phyloP scores from a whole-genome alignment of 2,888 invertebrate genomes.

The Xanthia togata region DNA sequence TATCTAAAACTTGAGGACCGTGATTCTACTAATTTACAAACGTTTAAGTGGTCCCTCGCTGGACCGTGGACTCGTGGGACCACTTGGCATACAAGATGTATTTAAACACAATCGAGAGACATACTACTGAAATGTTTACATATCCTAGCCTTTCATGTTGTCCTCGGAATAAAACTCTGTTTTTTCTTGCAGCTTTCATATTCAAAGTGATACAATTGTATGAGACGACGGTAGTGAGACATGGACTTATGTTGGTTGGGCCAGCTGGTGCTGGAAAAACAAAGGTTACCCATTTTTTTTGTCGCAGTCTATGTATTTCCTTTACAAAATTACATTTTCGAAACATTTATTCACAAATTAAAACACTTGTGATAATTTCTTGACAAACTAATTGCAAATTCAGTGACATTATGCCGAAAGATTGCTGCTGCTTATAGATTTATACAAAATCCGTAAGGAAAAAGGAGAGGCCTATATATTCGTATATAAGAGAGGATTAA shows the following conservation, averaged over 20 bases:
- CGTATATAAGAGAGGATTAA: not conserved
- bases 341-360: not conserved
- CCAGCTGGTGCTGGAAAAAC: slow-evolving; percentile 95
- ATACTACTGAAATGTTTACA: not conserved
- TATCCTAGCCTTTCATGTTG: not conserved
- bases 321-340: not conserved
- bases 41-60: no score
- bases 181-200: slow-evolving; percentile 91
- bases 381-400: not conserved
- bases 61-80: no score
- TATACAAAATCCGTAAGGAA: not conserved
- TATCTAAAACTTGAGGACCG: not conserved
- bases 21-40: not conserved
- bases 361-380: no score
- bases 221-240: slow-evolving; percentile 95
- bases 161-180: not conserved
- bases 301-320: not conserved
- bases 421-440: not conserved
- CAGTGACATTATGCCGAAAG: not conserved
- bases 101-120: not conserved
- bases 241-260: slow-evolving; percentile 96
- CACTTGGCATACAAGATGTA: not conserved
- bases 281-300: slow-evolving; percentile 87
- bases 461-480: not conserved
- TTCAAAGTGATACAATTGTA: slow-evolving; percentile 95